Evolutionary conservation across 1,140 invertebrate genomes (phyloP).

Genomic region (Apis cerana): DNA sequence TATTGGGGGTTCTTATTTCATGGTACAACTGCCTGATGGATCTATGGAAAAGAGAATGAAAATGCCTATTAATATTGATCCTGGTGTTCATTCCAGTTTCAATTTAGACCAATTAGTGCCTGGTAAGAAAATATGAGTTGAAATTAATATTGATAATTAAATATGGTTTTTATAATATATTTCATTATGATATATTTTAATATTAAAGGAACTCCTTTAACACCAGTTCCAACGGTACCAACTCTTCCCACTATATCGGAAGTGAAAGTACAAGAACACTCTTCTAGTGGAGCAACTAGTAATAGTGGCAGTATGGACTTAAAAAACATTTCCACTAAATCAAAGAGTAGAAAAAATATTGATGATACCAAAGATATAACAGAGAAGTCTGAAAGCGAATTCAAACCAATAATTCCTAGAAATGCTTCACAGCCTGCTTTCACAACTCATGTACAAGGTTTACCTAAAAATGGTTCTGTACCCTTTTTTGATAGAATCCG

Average conservation of each 20-base stretch:
- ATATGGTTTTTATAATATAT: not conserved
- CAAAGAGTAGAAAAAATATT: constrained; percentile 73
- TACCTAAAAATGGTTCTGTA: constrained; percentile 93
- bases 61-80: constrained; percentile 93
- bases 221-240: constrained; percentile 89
- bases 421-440: constrained; percentile 93
- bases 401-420: constrained; percentile 84
- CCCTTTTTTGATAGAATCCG: constrained; percentile 92
- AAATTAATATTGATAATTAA: not conserved
- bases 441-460: constrained; percentile 88
- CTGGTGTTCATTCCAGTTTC: constrained; percentile 95
- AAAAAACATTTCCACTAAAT: constrained; percentile 73
- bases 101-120: constrained; percentile 90
- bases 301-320: constrained; percentile 79
- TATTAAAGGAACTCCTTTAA: constrained; percentile 84
- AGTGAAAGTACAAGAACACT: constrained; percentile 87
- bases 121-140: constrained; percentile 76
- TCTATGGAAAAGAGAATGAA: constrained; percentile 93
- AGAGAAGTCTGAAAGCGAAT: constrained; percentile 76
- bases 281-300: constrained; percentile 81
- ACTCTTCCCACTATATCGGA: constrained; percentile 94
- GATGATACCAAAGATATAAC: constrained; percentile 77
- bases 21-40: constrained; percentile 94
- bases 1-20: constrained; percentile 93
- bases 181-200: constrained; percentile 58